phyloP scores from a whole-genome alignment of 2,888 invertebrate genomes.

The Drosophila percnosoma region DNA sequence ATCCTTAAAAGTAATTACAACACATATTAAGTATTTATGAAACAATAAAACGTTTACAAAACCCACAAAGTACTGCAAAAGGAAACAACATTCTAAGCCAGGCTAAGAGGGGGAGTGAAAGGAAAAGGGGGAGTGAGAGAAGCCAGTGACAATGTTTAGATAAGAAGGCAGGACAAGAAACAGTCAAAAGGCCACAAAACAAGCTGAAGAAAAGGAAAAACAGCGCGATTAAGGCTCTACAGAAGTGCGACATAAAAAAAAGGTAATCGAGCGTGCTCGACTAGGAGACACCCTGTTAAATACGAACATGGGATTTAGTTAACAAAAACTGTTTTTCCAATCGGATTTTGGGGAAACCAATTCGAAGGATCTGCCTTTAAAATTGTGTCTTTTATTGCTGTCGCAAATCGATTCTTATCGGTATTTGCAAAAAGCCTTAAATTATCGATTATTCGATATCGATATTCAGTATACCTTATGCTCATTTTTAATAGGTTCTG shows the following conservation, averaged over 20 bases:
- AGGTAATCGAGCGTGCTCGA: background rate
- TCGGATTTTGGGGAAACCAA: background rate
- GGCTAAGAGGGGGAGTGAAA: background rate
- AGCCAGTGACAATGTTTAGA: slow-evolving; percentile 3
- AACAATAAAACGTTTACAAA: slow-evolving; percentile 74
- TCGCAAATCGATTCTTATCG: background rate
- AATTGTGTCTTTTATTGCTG: background rate
- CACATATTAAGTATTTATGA: slow-evolving; percentile 78
- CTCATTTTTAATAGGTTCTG: background rate
- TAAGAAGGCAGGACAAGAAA: slow-evolving; percentile 32
- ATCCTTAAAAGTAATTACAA: slow-evolving; percentile 72
- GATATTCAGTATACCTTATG: background rate
- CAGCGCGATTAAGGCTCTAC: slow-evolving; percentile 43
- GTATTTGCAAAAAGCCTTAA: slow-evolving; percentile 23
- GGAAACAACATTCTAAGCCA: background rate
- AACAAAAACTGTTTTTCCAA: background rate
- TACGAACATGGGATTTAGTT: background rate
- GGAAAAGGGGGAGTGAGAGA: background rate
- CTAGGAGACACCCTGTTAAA: background rate
- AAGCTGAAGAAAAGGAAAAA: background rate
- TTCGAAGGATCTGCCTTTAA: background rate
- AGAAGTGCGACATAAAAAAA: slow-evolving; percentile 33
- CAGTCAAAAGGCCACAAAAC: slow-evolving; percentile 50
- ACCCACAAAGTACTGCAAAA: background rate
- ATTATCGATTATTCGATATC: too few relatives aligned